phyloP scores from a whole-genome alignment of 1,140 invertebrate species.

The Dufourea novaeangliae region DNA sequence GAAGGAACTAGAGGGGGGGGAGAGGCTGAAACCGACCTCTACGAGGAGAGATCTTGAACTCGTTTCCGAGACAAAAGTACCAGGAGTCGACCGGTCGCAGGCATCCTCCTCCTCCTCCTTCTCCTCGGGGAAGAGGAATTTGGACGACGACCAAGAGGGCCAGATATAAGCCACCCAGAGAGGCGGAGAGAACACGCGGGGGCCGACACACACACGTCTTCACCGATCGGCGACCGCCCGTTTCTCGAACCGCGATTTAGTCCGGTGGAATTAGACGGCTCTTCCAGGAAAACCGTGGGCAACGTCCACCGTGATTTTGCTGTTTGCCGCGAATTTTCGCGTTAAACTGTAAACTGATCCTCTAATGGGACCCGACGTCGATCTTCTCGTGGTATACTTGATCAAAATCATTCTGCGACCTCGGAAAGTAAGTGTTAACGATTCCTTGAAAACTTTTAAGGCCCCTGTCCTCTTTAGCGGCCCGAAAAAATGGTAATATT shows the following conservation, averaged over 20 bases:
- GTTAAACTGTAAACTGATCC: background rate
- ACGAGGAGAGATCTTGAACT: constrained; percentile 56
- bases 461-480: too few species aligned
- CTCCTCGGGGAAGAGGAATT: constrained; percentile 49
- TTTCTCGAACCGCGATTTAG: background rate
- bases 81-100: constrained; percentile 41
- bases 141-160: constrained; percentile 56
- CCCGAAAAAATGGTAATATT: too few species aligned
- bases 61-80: constrained; percentile 53
- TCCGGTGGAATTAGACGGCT: constrained; percentile 12
- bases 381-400: too few species aligned
- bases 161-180: constrained; percentile 41
- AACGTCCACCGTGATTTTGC: background rate
- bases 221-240: constrained; percentile 8
- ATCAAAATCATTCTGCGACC: too few species aligned
- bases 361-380: too few species aligned
- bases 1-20: background rate
- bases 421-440: too few species aligned
- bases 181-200: constrained; percentile 23
- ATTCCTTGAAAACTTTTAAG: too few species aligned
- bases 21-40: constrained; percentile 37
- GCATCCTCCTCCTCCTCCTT: too few species aligned
- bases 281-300: constrained; percentile 27
- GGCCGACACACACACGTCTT: constrained; percentile 12
- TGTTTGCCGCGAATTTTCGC: background rate